phyloP scores from a whole-genome alignment of 2,797 vertebrate species.

The Glossophaga mutica region DNA sequence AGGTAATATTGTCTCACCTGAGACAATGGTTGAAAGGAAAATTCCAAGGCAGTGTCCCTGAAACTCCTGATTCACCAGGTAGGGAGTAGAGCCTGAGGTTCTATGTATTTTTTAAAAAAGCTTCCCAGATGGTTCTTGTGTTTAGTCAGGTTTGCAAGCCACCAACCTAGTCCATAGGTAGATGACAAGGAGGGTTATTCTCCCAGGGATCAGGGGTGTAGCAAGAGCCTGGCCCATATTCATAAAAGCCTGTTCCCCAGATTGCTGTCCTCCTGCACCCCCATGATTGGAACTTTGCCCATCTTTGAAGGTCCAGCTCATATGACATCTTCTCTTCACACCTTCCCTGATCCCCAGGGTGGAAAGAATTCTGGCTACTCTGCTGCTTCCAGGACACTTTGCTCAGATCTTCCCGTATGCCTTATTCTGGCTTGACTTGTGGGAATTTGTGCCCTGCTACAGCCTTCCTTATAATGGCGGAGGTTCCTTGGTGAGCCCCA shows the following conservation, averaged over 20 bases:
- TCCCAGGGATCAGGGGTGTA: background rate
- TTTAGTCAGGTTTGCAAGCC: background rate
- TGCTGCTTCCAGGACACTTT: background rate
- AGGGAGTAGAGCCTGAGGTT: background rate
- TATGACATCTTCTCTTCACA: background rate
- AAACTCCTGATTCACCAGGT: background rate
- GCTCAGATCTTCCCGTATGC: background rate
- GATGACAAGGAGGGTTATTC: background rate
- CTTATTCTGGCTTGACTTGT: background rate
- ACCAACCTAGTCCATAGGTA: background rate
- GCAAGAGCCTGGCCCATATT: background rate
- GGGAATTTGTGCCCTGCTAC: background rate
- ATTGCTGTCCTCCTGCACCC: background rate
- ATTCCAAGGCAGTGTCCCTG: background rate
- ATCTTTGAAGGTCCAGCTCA: background rate
- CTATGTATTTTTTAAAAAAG: background rate
- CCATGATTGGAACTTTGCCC: background rate
- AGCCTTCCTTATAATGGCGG: background rate
- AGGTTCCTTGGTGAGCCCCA: background rate
- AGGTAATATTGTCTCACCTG: background rate
- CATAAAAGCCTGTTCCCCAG: background rate
- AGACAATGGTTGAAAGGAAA: background rate
- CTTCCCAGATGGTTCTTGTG: background rate
- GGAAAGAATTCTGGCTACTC: background rate
- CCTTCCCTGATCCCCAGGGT: background rate